These are phyloP conservation scores for Drosophila merina DNA, from an alignment of 2,888 invertebrate genomes.

Conservation along the genomic window DNA sequence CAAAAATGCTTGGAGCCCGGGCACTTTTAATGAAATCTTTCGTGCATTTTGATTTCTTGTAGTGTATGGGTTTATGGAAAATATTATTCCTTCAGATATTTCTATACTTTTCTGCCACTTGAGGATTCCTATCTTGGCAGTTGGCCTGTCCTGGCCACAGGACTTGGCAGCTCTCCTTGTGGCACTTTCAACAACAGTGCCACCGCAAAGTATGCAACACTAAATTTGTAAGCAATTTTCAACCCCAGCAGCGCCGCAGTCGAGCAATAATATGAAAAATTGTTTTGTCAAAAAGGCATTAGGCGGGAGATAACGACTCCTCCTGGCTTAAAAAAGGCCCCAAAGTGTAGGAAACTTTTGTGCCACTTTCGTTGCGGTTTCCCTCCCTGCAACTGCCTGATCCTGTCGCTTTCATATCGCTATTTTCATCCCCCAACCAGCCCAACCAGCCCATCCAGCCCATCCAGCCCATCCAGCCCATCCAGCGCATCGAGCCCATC, in stretches of 20 bases:
- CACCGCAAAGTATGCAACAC: conserved; percentile 41
- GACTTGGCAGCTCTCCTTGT: conserved; percentile 28
- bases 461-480: neutral
- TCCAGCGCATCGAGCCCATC: neutral
- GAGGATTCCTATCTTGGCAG: conserved; percentile 30
- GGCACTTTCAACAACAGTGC: conserved; percentile 34
- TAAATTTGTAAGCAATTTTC: conserved; percentile 77
- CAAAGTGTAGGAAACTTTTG: conserved; percentile 76
- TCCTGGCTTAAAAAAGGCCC: conserved; percentile 18
- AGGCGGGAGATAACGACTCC: conserved; percentile 62
- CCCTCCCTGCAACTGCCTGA: conserved; percentile 12
- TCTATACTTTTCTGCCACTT: conserved; percentile 29
- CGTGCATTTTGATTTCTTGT: too few species aligned
- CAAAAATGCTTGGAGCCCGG: too few species aligned
- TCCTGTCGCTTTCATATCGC: conserved; percentile 7
- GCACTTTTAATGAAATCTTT: too few species aligned
- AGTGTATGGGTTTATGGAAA: conserved; percentile 17
- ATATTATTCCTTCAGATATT: conserved; percentile 21
- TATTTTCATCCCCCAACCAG: neutral
- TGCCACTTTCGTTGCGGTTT: conserved; percentile 73
- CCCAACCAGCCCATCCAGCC: neutral
- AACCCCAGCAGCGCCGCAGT: conserved; percentile 51
- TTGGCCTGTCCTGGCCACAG: conserved; percentile 23
- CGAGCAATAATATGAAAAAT: conserved; percentile 72
- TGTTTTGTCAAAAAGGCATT: conserved; percentile 73